Evolutionary conservation across 1,140 invertebrate species (phyloP), one percentile per base, ranked within the genome.

Genomic region (Piezodorus guildinii): DNA sequence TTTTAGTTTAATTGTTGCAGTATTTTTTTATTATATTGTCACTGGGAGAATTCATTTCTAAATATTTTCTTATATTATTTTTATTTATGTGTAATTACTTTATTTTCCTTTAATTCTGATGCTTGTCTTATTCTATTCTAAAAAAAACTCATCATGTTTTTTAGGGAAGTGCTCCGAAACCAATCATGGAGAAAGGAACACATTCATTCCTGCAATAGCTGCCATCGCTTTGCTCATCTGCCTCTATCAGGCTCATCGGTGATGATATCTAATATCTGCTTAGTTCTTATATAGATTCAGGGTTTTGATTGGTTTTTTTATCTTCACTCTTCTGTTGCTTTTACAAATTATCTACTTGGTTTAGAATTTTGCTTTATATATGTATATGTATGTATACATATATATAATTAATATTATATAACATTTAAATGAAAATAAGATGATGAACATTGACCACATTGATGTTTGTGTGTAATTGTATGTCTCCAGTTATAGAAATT

Each of bases 91-190:
- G n/a, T n/a, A n/a, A n/a, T n/a, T n/a, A n/a, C n/a, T n/a, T n/a
- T n/a, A n/a, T n/a, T n/a, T n/a, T n/a, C n/a, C n/a, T n/a, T n/a
- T n/a, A n/a, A n/a, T n/a, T n/a, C n/a, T n/a, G n/a, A n/a, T n/a
- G n/a, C n/a, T n/a, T n/a, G n/a, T n/a, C n/a, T n/a, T n/a, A n/a
- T n/a, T n/a, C n/a, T n/a, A n/a, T n/a, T n/a, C n/a, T n/a, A n/a
- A n/a, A n/a, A n/a, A n/a, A 25, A 43, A 45, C 15, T 30, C 0
- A 19, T 65, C 34, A 25, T 54, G 8, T 56, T 39, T 62, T 66
- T n/a, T 60, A 68, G 67, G 67, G 51, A 62, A 64, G 30, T 68
- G 68, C 44, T 25, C 27, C 27, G 63, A 66, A 54, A 43, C 56
- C 17, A 65, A 60, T 63, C 62, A 23, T n/a, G 59, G 62, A 21